A percentile compares a stretch with the other conserved stretches of the same genome.
These are phyloP conservation scores for Nipponia nippon DNA, from an alignment of 2,113 vertebrate genomes.

Conservation along the genomic window DNA sequence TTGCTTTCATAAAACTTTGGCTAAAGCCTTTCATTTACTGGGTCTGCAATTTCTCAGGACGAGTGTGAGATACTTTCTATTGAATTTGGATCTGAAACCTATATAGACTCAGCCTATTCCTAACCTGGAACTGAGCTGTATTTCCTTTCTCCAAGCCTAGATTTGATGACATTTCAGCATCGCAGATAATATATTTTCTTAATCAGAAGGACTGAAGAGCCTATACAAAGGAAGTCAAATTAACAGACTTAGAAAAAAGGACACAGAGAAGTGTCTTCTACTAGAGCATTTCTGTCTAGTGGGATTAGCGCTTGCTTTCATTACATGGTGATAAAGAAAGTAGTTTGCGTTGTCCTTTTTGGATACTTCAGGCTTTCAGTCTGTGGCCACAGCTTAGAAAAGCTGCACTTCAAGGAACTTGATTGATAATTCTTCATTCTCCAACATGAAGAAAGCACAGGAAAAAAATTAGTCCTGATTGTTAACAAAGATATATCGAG, in stretches of 20 bases:
- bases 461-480: not conserved
- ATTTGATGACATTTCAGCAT: not conserved
- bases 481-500: not conserved
- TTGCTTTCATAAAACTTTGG: not conserved
- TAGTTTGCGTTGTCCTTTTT: not conserved
- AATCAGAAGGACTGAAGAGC: not conserved
- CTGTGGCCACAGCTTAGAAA: not conserved
- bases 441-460: not conserved
- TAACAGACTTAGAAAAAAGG: not conserved
- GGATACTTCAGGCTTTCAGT: not conserved
- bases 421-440: not conserved
- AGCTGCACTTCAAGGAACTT: accelerated
- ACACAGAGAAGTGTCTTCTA: not conserved
- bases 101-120: not conserved
- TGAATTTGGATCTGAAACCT: not conserved
- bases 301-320: not conserved
- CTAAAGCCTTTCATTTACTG: not conserved
- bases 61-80: not conserved
- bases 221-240: not conserved
- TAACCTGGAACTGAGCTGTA: not conserved
- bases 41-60: not conserved
- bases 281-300: not conserved
- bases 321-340: not conserved
- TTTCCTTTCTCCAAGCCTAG: not conserved
- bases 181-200: not conserved